Percentiles rank a stretch among this genome's conserved stretches.
These are phyloP conservation scores for Podarcis siculus DNA, from an alignment of 2,797 vertebrate species.

Conservation along the genomic window DNA sequence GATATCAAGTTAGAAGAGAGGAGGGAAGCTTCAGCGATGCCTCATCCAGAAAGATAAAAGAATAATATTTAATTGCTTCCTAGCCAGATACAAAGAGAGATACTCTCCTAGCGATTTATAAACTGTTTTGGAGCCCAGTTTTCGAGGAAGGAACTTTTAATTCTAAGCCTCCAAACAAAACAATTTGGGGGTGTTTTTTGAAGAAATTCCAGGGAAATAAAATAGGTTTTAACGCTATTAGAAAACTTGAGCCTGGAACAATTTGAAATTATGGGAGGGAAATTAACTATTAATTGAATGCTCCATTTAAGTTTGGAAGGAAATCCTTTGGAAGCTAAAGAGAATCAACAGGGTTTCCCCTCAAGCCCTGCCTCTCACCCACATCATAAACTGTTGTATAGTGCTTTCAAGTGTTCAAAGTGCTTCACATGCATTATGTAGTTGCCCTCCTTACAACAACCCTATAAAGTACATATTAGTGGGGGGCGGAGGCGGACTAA, in stretches of 20 bases:
- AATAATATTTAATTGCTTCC: constrained; percentile 18
- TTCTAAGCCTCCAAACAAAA: constrained; percentile 7
- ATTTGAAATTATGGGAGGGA: neutral
- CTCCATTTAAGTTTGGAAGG: neutral
- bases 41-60: constrained; percentile 30
- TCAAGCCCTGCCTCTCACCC: too few relatives aligned
- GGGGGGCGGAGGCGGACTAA: too few relatives aligned
- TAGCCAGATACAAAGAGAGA: neutral
- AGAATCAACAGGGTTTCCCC: too few relatives aligned
- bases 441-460: too few relatives aligned
- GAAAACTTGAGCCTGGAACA: neutral
- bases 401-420: too few relatives aligned
- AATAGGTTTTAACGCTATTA: neutral
- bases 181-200: neutral
- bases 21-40: constrained; percentile 36
- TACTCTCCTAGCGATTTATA: constrained; percentile 27
- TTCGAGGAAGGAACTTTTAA: neutral
- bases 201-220: neutral
- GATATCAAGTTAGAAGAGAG: neutral
- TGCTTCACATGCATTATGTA: too few relatives aligned
- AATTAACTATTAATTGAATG: too few relatives aligned
- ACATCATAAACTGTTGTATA: too few relatives aligned
- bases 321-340: neutral
- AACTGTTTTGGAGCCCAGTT: neutral
- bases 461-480: too few relatives aligned